A percentile compares a stretch with the other conserved stretches of the same genome.
phyloP scores from a whole-genome alignment of 2,113 vertebrate genomes.

The Trichomycterus rosablanca region DNA sequence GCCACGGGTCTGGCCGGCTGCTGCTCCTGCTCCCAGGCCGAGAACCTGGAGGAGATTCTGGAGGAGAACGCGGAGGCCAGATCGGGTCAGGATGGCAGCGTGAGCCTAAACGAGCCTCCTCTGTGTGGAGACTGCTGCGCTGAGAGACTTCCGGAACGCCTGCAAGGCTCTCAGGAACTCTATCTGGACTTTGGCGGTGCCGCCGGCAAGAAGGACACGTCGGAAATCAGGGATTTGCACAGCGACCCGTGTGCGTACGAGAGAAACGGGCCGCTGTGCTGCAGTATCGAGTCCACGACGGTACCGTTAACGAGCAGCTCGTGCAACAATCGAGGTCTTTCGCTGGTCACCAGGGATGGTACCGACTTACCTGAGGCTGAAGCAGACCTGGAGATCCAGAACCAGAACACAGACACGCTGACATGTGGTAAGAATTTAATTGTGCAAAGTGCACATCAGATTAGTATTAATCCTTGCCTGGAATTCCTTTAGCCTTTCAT shows the following conservation, averaged over 20 bases:
- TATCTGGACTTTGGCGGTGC: constrained; percentile 57
- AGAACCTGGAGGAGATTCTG: constrained; percentile 42
- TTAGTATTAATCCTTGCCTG: neutral
- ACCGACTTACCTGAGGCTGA: constrained; percentile 56
- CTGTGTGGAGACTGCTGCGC: constrained; percentile 40
- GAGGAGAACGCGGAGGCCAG: constrained; percentile 31
- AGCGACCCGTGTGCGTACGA: constrained; percentile 44
- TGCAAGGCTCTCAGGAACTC: constrained; percentile 54
- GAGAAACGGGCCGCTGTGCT: constrained; percentile 61
- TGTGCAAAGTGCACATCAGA: too few species aligned
- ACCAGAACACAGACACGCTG: constrained; percentile 61
- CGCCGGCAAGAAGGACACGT: constrained; percentile 39
- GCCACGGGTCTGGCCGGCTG: constrained; percentile 56
- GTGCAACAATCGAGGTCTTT: constrained; percentile 44
- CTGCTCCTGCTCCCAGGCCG: constrained; percentile 60
- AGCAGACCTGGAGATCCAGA: constrained; percentile 58
- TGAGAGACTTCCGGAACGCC: constrained; percentile 37
- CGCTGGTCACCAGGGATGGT: constrained; percentile 47
- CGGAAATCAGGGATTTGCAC: constrained; percentile 39
- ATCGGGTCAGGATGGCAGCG: neutral
- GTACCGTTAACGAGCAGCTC: constrained; percentile 31
- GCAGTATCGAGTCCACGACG: constrained; percentile 64
- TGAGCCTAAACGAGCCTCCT: constrained; percentile 55
- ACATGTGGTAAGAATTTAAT: constrained; percentile 59
- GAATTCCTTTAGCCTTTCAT: neutral